Percentiles rank a stretch among this genome's conserved stretches.
These are phyloP conservation scores for Drosophila aldrichi DNA, from an alignment of 2,888 invertebrate genomes.

Conservation along the genomic window DNA sequence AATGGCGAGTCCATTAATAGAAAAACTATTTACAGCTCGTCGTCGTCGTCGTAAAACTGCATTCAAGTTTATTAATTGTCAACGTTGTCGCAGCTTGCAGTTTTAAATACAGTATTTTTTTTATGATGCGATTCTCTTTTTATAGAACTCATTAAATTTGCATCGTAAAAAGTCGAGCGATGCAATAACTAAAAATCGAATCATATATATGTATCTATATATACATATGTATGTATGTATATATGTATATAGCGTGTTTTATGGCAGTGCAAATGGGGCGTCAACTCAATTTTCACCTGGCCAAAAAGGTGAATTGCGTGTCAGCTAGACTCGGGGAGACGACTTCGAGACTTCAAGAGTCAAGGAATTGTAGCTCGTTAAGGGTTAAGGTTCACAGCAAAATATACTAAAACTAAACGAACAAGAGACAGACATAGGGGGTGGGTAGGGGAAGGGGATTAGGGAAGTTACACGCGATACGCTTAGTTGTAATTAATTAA, in stretches of 20 bases:
- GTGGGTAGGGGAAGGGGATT: background rate
- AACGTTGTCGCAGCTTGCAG: constrained; percentile 10
- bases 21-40: constrained; percentile 2
- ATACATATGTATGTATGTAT: too few species aligned
- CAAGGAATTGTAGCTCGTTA: constrained; percentile 6
- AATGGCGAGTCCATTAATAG: constrained; percentile 15
- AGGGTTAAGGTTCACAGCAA: constrained; percentile 29
- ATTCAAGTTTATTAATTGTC: constrained; percentile 32
- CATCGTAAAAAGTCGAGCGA: constrained; percentile 26
- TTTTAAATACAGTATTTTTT: constrained; percentile 9
- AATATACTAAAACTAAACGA: too few species aligned
- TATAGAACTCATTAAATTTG: constrained; percentile 34
- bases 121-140: constrained; percentile 3
- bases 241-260: background rate
- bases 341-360: constrained; percentile 44
- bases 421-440: background rate
- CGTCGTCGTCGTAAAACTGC: constrained; percentile 34
- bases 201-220: background rate
- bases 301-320: constrained; percentile 38
- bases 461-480: constrained; percentile 45
- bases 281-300: constrained; percentile 50
- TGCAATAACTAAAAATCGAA: constrained; percentile 24
- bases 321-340: constrained; percentile 3
- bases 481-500: constrained; percentile 55
- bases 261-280: constrained; percentile 31